These are phyloP conservation scores for Danionella dracula DNA, from an alignment of 2,797 vertebrate species.

Conservation along the genomic window DNA sequence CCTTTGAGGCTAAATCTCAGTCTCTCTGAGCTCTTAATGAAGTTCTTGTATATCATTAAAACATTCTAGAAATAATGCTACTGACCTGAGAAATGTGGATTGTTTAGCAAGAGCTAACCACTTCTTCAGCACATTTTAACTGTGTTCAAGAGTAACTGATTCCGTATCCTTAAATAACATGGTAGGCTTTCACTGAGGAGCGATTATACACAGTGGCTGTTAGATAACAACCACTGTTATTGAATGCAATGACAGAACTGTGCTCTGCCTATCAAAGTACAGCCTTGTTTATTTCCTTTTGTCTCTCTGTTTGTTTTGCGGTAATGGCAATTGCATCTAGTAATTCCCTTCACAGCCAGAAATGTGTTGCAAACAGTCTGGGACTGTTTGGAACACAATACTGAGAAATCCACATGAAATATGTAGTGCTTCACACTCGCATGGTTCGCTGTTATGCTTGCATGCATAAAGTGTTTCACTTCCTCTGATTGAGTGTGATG, in stretches of 20 bases:
- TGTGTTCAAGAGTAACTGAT: conserved; percentile 31
- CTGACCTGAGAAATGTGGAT: too few species aligned
- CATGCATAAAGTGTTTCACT: not conserved
- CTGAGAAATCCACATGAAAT: conserved; percentile 11
- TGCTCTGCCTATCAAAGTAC: not conserved
- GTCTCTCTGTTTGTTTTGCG: conserved; percentile 21
- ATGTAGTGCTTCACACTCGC: conserved; percentile 8
- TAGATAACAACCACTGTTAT: conserved; percentile 30
- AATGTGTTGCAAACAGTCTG: not conserved
- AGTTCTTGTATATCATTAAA: too few species aligned
- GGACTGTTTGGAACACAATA: not conserved
- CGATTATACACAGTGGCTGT: conserved; percentile 18
- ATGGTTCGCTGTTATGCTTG: not conserved
- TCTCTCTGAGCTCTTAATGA: too few species aligned
- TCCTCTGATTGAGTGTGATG: conserved; percentile 8
- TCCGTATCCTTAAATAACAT: conserved; percentile 3
- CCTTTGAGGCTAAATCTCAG: too few species aligned
- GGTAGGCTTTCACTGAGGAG: conserved; percentile 14
- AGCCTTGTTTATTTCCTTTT: conserved; percentile 5
- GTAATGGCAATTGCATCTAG: conserved; percentile 5
- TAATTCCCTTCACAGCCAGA: conserved; percentile 8
- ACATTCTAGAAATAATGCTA: too few species aligned
- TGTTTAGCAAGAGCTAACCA: too few species aligned
- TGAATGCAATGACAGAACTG: conserved; percentile 17
- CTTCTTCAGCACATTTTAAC: not conserved